These are phyloP conservation scores for Origma solitaria DNA, from an alignment of 2,113 vertebrate species.

Conservation along the genomic window DNA sequence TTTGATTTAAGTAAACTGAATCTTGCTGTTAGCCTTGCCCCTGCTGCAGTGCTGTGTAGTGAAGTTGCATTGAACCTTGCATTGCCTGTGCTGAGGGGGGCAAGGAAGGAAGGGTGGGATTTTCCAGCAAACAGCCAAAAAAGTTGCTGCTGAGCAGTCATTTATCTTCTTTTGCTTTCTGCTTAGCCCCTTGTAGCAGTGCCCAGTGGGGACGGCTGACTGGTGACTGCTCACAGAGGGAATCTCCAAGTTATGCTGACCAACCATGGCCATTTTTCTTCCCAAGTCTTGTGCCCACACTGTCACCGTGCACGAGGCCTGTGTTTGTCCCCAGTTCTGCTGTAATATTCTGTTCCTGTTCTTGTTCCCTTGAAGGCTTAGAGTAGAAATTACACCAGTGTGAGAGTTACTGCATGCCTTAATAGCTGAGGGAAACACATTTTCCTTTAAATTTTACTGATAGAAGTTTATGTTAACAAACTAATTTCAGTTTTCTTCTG, in stretches of 20 bases:
- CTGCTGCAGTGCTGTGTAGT: not conserved
- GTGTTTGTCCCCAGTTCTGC: not conserved
- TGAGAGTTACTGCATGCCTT: not conserved
- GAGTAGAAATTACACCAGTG: not conserved
- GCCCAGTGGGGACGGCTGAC: not conserved
- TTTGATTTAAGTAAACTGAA: not conserved
- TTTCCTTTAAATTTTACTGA: not conserved
- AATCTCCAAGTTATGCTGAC: not conserved
- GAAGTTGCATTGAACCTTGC: not conserved
- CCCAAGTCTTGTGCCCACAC: not conserved
- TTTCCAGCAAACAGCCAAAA: not conserved
- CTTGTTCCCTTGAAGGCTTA: not conserved
- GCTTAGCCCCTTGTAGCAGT: not conserved
- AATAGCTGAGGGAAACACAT: not conserved
- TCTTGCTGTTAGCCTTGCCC: not conserved
- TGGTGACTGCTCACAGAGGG: too few species aligned
- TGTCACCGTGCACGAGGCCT: accelerated
- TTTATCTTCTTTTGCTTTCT: not conserved
- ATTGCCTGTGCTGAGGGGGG: accelerated
- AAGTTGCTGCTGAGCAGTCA: not conserved
- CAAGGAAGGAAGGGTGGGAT: not conserved
- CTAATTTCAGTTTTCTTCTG: not conserved
- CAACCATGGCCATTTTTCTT: not conserved
- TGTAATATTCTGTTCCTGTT: not conserved
- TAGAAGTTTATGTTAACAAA: not conserved